Base-by-base conservation (phyloP, 2,797 vertebrate genomes). In the Enteromius argenteus region DNA sequence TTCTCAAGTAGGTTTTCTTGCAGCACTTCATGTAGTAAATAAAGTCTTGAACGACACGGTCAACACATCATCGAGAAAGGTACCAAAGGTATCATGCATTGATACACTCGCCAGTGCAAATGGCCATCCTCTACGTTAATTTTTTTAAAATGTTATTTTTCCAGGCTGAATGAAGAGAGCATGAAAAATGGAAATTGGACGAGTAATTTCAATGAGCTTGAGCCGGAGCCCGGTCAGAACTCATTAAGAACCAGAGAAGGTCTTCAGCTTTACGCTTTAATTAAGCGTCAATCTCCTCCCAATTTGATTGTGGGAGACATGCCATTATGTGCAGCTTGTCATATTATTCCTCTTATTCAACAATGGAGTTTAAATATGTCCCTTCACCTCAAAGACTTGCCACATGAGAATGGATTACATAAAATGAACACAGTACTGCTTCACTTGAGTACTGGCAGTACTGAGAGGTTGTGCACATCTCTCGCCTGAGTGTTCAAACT, bases 261-360 rank as follows among this genome's bases (percentile, higher is more conserved):
- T 84, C 84, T 86, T 64, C 62, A 42, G 71, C 85, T 80, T 81
- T 83, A 87, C 9, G 6, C 84, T 86, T 85, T 87, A 90, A 90
- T 89, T 88, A 87, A 87, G 84, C 86, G 80, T 86, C 88, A 90
- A 62, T 89, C 84, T 85, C 23, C 37, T 84, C 68, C 74, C 68
- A 74, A 85, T 85, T 84, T 84, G 69, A 84, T 87, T 77, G 68
- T 14, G 4, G 68, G 80, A 84, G 81, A 86, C 84, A 77, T 85
- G 76, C 84, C 86, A 89, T 89, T 90, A 86, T 78, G 69, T 87
- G 83, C 64, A 46, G 51, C 44, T 73, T 86, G 76, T 85, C 79
- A 82, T 87, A 76, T 87, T 86, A 83, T 86, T 76, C n/a, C 74
- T 71, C 81, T 67, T 64, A 68, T 81, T 85, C 62, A 84, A 86